These are phyloP conservation scores for Ophioderma brevispina DNA, from an alignment of 35 echinoderm and acorn worm genomes.

Conservation along the genomic window DNA sequence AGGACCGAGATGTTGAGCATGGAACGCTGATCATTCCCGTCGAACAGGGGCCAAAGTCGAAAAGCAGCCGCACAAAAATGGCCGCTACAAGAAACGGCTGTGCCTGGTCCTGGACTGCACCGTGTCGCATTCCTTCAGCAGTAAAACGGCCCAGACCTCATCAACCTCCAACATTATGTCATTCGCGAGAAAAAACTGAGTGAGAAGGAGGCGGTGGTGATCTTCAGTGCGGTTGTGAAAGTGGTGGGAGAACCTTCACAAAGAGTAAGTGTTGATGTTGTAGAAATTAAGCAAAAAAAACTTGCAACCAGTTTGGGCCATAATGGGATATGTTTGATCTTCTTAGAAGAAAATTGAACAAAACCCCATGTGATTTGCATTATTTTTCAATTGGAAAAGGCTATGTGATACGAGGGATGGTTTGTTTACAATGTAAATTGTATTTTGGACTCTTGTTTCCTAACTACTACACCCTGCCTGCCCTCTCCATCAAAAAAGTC, in stretches of 20 bases:
- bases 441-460: too few species aligned
- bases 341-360: too few species aligned
- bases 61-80: conserved; percentile 15
- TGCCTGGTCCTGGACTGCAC: conserved; percentile 92
- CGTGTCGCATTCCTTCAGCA: conserved; percentile 90
- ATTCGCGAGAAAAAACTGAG: conserved; percentile 97
- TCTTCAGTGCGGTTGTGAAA: conserved; percentile 88
- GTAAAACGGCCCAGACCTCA: conserved; percentile 66
- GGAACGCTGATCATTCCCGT: conserved; percentile 31
- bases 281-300: too few species aligned
- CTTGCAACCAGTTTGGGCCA: too few species aligned
- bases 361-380: too few species aligned
- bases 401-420: too few species aligned
- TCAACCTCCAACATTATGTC: conserved; percentile 98
- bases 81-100: conserved; percentile 75
- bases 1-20: conserved; percentile 87
- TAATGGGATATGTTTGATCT: too few species aligned
- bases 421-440: too few species aligned
- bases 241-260: conserved; percentile 91
- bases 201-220: conserved; percentile 94
- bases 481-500: too few species aligned
- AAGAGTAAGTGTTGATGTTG: conserved; percentile 24
- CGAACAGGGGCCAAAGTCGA: background rate
- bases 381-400: too few species aligned
- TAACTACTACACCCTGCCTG: too few species aligned